phyloP scores from a whole-genome alignment of 2,113 vertebrate species.

The Eulacestoma nigropectus region DNA sequence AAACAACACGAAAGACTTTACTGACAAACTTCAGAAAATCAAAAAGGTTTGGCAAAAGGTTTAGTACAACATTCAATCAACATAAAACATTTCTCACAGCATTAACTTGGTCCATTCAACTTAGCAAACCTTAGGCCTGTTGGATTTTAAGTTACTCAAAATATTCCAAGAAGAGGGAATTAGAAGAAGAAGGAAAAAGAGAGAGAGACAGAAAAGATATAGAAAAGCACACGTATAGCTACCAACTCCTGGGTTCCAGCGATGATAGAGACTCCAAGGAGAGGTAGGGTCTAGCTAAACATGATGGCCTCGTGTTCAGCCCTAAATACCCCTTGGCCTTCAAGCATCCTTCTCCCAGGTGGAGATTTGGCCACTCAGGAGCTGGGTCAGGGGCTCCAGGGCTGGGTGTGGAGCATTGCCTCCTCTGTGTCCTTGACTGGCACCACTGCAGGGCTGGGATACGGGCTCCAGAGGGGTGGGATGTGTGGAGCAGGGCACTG shows the following conservation, averaged over 20 bases:
- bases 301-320: not conserved
- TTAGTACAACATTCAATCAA: not conserved
- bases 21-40: not conserved
- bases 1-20: not conserved
- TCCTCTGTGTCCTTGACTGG: not conserved
- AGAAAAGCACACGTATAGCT: not conserved
- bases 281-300: not conserved
- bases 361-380: not conserved
- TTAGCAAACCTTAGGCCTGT: not conserved
- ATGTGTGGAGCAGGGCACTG: not conserved
- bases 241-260: not conserved
- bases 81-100: not conserved
- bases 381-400: not conserved
- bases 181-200: not conserved
- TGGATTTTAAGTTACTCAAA: not conserved
- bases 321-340: not conserved
- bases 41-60: not conserved
- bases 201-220: not conserved
- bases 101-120: not conserved
- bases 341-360: not conserved
- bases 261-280: not conserved
- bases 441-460: not conserved
- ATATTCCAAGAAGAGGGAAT: not conserved
- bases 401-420: not conserved
- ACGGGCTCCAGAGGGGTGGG: not conserved